A percentile compares a stretch with the other conserved stretches of the same genome.
These are phyloP conservation scores for Amphiprion ocellaris DNA, from an alignment of 2,113 vertebrate genomes.

Conservation along the genomic window DNA sequence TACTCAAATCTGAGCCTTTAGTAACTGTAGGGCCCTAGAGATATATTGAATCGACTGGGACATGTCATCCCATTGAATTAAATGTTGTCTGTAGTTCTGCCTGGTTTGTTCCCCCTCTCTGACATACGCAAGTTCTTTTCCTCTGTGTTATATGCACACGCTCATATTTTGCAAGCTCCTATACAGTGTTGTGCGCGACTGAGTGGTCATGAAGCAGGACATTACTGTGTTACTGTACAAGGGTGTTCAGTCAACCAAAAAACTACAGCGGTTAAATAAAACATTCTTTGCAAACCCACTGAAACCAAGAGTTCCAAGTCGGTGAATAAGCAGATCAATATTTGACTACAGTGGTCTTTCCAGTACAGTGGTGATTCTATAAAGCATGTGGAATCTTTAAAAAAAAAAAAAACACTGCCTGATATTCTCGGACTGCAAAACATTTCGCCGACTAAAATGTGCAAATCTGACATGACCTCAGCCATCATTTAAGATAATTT, in stretches of 20 bases:
- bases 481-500: background rate
- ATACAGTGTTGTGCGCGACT: background rate
- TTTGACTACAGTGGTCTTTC: constrained; percentile 4
- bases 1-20: constrained; percentile 17
- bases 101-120: constrained; percentile 22
- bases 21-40: constrained; percentile 29
- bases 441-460: constrained; percentile 2
- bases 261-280: constrained; percentile 26
- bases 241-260: constrained; percentile 18
- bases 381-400: background rate
- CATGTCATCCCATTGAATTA: constrained; percentile 37
- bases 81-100: constrained; percentile 28
- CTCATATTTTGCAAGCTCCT: constrained; percentile 1
- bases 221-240: constrained; percentile 7
- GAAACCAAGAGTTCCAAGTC: background rate
- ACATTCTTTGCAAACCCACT: background rate
- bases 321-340: constrained; percentile 7
- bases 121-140: background rate
- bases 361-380: background rate
- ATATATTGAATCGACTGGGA: constrained; percentile 8
- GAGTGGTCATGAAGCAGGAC: constrained; percentile 7
- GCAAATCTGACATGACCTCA: background rate
- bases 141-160: background rate
- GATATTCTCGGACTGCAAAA: background rate
- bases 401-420: background rate